A percentile compares a stretch with the other conserved stretches of the same genome.
Evolutionary conservation across 2,113 vertebrate species (phyloP).

Genomic region (Misgurnus anguillicaudatus): DNA sequence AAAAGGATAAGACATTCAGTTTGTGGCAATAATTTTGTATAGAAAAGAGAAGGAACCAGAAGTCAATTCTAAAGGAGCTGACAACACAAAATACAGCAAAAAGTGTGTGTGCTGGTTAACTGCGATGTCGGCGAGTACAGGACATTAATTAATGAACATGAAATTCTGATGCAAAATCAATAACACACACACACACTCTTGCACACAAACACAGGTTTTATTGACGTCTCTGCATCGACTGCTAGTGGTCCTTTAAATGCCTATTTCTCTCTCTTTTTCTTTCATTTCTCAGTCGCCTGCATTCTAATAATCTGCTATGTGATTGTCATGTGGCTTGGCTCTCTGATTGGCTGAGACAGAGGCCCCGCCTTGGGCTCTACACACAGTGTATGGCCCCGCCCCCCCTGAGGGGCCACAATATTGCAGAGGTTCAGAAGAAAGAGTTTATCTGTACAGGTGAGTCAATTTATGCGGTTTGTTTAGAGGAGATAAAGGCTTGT

Average conservation of each 20-base stretch:
- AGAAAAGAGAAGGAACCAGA: not conserved
- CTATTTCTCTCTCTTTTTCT: not conserved
- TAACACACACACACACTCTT: not conserved
- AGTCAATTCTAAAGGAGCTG: not conserved
- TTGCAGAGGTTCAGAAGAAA: slow-evolving; percentile 95
- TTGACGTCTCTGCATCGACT: not conserved
- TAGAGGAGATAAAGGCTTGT: not conserved
- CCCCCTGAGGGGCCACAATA: slow-evolving; percentile 92
- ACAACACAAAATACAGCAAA: slow-evolving; percentile 5
- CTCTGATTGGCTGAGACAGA: slow-evolving; percentile 95
- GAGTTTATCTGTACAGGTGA: slow-evolving; percentile 93
- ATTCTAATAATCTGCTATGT: slow-evolving; percentile 96
- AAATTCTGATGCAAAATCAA: not conserved
- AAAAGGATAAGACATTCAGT: not conserved
- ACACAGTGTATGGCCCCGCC: slow-evolving; percentile 94
- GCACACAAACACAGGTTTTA: slow-evolving; percentile 35
- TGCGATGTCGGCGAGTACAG: slow-evolving; percentile 2
- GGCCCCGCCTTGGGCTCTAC: slow-evolving; percentile 93
- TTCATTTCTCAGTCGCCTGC: slow-evolving; percentile 83
- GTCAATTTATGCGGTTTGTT: not conserved
- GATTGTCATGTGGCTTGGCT: slow-evolving; percentile 98
- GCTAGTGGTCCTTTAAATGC: not conserved
- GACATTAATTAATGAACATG: slow-evolving; percentile 8
- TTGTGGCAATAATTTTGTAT: not conserved
- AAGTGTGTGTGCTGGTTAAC: not conserved